Evolutionary conservation across 2,888 invertebrate species (phyloP).

Genomic region (Stenodema calcarata): DNA sequence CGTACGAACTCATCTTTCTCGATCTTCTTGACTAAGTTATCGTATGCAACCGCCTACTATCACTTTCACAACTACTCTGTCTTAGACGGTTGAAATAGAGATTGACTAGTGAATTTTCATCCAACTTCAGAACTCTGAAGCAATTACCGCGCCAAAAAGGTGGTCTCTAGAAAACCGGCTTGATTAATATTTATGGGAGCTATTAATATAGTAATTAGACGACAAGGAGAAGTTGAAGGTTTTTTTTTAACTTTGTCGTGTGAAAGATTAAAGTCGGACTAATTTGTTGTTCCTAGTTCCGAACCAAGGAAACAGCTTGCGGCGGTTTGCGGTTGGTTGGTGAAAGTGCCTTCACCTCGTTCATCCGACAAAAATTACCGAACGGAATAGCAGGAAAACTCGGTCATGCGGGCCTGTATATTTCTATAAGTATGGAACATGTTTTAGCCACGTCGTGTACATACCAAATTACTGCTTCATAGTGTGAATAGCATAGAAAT

Average conservation of each 20-base stretch:
- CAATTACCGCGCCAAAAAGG: neutral
- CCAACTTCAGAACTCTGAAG: too few species aligned
- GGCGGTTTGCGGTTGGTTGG: neutral
- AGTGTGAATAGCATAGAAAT: too few species aligned
- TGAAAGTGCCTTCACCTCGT: neutral
- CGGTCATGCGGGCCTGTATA: too few species aligned
- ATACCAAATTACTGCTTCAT: too few species aligned
- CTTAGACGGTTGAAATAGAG: too few species aligned
- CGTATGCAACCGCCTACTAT: too few species aligned
- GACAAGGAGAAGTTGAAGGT: neutral
- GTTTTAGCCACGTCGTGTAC: too few species aligned
- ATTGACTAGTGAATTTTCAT: too few species aligned
- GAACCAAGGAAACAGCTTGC: neutral
- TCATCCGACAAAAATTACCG: neutral
- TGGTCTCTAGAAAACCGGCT: neutral
- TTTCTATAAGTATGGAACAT: too few species aligned
- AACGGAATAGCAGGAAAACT: neutral
- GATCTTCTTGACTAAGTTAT: too few species aligned
- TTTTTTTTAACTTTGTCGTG: neutral
- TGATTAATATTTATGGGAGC: neutral
- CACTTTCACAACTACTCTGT: too few species aligned
- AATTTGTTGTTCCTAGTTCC: neutral
- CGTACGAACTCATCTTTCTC: too few species aligned
- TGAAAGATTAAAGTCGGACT: neutral
- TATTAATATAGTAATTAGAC: neutral